Base-by-base conservation (phyloP, 2,797 vertebrate species). In the Pristis pectinata region DNA sequence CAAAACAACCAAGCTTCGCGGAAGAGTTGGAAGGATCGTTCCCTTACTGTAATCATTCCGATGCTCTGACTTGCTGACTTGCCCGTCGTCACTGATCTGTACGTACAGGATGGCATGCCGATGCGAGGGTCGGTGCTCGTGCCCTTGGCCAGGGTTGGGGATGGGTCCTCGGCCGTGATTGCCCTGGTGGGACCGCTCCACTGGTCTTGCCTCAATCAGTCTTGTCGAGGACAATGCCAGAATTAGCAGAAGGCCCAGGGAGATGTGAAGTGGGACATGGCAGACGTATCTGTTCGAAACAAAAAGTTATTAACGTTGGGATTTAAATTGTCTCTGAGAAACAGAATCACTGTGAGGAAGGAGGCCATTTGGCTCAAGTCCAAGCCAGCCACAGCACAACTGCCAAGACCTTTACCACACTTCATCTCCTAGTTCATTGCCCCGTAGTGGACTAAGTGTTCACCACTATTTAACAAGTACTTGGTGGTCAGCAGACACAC, bases 31-130 rank as follows among this genome's bases (percentile, higher is more conserved):
- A 91, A 11, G 64, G 87, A 89, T 19, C 15, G 37, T 91, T 64
- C 37, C n/a, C 87, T 91, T 91, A 67, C 87, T 91, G n/a, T 91
- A 24, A 8, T 91, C 87, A 41, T 91, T 91, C 87, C 91, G 59
- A 9, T 67, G 87, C n/a, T 24, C 17, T 0, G 61, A 64, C 19
- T 41, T 91, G n/a, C 64, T 41, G n/a, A 91, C 87, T 19, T 67
- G 59, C 7, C 87, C 87, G 37, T 91, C 87, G 1, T 67, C 61
- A 41, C 41, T 41, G 61, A 91, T 91, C 87, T 91, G 87, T 22
- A 91, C 0, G 1, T 91, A 91, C 59, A 41, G 61, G 87, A 67
- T 37, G 13, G 17, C 30, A 15, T 91, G 87, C n/a, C n/a, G 59
- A 22, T 44, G 61, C 49, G 87, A 64, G 19, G 8, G 13, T 64